Conservation (phyloP, 2,797 vertebrate species). For the Chelonia mydas region DNA sequence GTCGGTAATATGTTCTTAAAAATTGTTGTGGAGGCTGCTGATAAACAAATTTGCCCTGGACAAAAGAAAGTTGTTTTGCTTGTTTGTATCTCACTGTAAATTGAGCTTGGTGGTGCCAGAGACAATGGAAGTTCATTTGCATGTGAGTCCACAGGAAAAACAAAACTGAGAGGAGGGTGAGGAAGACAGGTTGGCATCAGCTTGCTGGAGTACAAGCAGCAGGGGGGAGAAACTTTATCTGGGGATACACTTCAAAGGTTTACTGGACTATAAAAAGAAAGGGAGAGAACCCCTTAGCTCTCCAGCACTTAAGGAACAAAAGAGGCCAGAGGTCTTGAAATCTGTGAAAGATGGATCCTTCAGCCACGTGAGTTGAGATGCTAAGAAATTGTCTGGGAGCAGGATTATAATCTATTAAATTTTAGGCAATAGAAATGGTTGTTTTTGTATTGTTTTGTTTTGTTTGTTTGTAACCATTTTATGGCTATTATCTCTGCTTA, state of each 20-base stretch:
- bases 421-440: not conserved
- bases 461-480: not conserved
- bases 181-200: not conserved
- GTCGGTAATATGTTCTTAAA: not conserved
- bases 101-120: not conserved
- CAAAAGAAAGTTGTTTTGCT: not conserved
- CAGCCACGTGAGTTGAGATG: not conserved
- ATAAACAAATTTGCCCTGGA: not conserved
- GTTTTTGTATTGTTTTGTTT: too few species aligned
- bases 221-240: not conserved
- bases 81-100: not conserved
- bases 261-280: not conserved
- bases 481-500: not conserved
- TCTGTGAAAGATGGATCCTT: not conserved
- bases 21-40: not conserved
- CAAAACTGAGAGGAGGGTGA: not conserved
- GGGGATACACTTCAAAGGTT: not conserved
- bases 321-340: not conserved
- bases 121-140: not conserved
- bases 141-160: not conserved
- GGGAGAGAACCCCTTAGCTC: not conserved
- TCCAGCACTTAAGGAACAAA: not conserved
- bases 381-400: not conserved
- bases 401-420: not conserved
- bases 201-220: not conserved